Conservation (phyloP, 2,113 vertebrate genomes). For the Perca flavescens region DNA sequence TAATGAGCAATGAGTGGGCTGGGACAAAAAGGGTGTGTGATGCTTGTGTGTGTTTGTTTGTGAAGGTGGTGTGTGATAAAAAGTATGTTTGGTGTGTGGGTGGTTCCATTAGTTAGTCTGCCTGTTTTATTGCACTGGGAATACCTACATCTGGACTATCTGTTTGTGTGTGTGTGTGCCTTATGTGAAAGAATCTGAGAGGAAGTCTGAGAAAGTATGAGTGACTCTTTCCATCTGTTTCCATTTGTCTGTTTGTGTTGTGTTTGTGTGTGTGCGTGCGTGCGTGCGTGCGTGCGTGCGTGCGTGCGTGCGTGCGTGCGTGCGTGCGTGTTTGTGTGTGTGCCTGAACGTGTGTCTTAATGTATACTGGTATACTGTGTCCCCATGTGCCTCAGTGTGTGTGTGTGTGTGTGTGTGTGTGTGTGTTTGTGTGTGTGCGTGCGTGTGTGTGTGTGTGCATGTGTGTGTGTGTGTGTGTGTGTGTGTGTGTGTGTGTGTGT, state of each 20-base stretch:
- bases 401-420: no score
- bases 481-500: slow-evolving; percentile 11
- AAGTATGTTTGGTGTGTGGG: slow-evolving; percentile 74
- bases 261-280: not conserved
- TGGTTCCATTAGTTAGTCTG: slow-evolving; percentile 77
- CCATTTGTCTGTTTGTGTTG: slow-evolving; percentile 1
- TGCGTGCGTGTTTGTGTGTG: no score
- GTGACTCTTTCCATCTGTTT: slow-evolving; percentile 56
- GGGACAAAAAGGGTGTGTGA: slow-evolving; percentile 44
- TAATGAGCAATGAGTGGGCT: slow-evolving; percentile 73
- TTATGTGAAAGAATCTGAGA: no score
- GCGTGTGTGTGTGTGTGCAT: no score
- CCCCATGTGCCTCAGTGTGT: no score
- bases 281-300: no score
- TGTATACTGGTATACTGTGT: no score
- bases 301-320: no score
- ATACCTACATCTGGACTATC: no score
- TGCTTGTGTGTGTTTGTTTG: slow-evolving; percentile 51
- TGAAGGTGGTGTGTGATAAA: slow-evolving; percentile 67
- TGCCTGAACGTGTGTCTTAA: no score
- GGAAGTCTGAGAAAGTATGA: slow-evolving; percentile 30
- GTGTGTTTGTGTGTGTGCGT: no score
- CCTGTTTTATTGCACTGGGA: slow-evolving; percentile 75
- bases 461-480: not conserved
- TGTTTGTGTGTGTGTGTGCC: no score